Evolutionary conservation across 1,140 invertebrate species (phyloP), one percentile per base, ranked within the genome.

Genomic region (Eriosoma lanigerum): DNA sequence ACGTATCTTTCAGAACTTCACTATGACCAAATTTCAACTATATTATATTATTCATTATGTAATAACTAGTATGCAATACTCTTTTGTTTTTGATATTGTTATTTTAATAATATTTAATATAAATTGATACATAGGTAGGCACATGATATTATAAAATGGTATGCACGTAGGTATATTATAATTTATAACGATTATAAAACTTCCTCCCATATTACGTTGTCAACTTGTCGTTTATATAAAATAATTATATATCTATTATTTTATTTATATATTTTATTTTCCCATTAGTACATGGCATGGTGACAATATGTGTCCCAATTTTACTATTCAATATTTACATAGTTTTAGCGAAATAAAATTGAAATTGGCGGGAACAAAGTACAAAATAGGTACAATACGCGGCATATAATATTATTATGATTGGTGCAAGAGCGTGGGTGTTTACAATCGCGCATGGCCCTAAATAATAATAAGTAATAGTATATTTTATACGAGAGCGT

Each of bases 251-350:
- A 38, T 38, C 8, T 64, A 38, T 29, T 60, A 29, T 60, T 29
- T n/a, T 64, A 64, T 66, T 44, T 15, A 44, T 46, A 24, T 44
- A 21, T n/a, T 68, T 21, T 13, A 21, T 46, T 15, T 68, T 68
- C 48, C 64, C 64, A 38, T 38, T 8, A 46, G 64, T 68, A 46
- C 64, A 6, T 32, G 38, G 48, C 66, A 48, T 46, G 60, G 8
- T 38, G 8, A 38, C 8, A 38, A 38, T 29, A 64, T n/a, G 19
- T 64, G 66, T 68, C 66, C 66, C 66, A 26, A 46, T 66, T 62
- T 48, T 68, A 68, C 21, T 21, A 48, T 68, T 13, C n/a, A n/a
- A n/a, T n/a, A n/a, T n/a, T 48, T 48, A 68, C 66, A 68, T 24
- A 44, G 66, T 48, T 68, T 46, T 68, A 5, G 66, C 24, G 66